Conservation (phyloP, 64 coral and sea anemone species). For the Porites australiensis region DNA sequence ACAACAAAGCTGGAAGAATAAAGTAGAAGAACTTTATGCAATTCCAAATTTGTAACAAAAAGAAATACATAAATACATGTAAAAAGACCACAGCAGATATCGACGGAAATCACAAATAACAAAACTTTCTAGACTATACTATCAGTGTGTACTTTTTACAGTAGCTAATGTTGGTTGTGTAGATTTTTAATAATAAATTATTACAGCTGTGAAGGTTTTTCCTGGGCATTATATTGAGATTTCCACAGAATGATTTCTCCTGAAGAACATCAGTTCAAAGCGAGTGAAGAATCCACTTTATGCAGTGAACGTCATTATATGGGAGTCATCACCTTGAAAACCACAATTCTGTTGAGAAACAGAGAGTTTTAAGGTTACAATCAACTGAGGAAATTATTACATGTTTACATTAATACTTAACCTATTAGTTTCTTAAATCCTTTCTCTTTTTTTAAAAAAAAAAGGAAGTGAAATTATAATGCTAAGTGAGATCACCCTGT, state of each 20-base stretch:
- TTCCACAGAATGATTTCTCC: background rate
- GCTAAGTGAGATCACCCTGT: too few relatives aligned
- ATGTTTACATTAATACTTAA: too few relatives aligned
- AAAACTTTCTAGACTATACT: background rate
- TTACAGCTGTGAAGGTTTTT: background rate
- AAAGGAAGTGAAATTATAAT: too few relatives aligned
- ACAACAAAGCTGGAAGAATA: background rate
- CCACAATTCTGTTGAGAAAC: background rate
- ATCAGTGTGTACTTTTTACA: background rate
- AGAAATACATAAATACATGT: too few relatives aligned
- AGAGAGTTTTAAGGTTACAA: background rate
- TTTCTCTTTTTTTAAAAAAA: too few relatives aligned
- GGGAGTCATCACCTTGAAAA: constrained; percentile 1
- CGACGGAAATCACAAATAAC: background rate
- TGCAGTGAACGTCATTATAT: constrained; percentile 24
- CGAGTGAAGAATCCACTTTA: constrained; percentile 9
- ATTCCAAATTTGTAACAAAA: background rate
- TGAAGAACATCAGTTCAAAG: background rate
- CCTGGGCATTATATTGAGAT: constrained; percentile 4
- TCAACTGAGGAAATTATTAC: background rate
- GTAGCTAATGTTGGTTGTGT: background rate
- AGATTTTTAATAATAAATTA: background rate
- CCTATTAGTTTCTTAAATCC: too few relatives aligned
- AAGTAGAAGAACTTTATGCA: background rate
- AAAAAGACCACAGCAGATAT: background rate